These are phyloP conservation scores for Engystomops pustulosus DNA, from an alignment of 2,113 vertebrate species.

Conservation along the genomic window DNA sequence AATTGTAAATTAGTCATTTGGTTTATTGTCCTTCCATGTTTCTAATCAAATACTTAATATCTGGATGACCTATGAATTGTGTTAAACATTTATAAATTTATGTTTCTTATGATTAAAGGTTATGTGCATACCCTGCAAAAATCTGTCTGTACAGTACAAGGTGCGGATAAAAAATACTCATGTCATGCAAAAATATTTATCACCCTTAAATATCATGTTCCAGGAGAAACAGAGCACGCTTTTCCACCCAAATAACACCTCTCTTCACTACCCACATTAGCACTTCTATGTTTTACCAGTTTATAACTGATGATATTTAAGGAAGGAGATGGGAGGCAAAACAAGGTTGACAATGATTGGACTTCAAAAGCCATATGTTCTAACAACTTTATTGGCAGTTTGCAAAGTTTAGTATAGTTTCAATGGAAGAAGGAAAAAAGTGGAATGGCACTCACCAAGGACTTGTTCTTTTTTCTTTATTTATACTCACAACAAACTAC, in stretches of 20 bases:
- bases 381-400: too few relatives aligned
- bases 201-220: slow-evolving; percentile 13
- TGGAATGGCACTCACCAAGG: too few relatives aligned
- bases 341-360: too few relatives aligned
- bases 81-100: slow-evolving; percentile 66
- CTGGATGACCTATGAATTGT: slow-evolving; percentile 47
- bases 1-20: slow-evolving; percentile 11
- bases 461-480: too few relatives aligned
- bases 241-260: background rate
- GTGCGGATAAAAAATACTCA: slow-evolving; percentile 56
- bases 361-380: too few relatives aligned
- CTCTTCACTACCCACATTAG: background rate
- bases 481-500: too few relatives aligned
- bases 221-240: background rate
- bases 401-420: too few relatives aligned
- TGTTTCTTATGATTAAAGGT: slow-evolving; percentile 53
- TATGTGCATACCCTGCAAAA: slow-evolving; percentile 39
- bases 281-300: background rate
- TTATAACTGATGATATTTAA: background rate
- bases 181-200: slow-evolving; percentile 18
- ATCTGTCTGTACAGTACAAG: background rate
- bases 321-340: too few relatives aligned
- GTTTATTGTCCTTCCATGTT: background rate
- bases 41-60: slow-evolving; percentile 36
- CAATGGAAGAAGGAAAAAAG: too few relatives aligned